Base-by-base conservation (phyloP, 2,888 invertebrate genomes). In the Embidobia sp. region DNA sequence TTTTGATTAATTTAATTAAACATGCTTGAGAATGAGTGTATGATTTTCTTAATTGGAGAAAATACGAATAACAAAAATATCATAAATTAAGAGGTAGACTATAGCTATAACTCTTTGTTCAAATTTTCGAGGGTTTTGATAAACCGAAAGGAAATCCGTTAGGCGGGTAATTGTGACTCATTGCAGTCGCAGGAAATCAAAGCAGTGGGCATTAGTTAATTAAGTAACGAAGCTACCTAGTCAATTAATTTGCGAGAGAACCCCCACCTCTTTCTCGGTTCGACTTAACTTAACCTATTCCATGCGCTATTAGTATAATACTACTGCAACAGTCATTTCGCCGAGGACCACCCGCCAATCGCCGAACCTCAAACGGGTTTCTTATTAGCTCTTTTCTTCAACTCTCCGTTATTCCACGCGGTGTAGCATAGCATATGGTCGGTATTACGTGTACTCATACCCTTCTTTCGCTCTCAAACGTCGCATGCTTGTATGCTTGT, bases 121-220 rank as follows among this genome's bases (percentile, higher is more conserved):
- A 44, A 42, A 31, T 44, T 40, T 44, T 31, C 5, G 44, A 11
- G 19, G 44, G 22, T 46, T 35, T 46, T 46, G 26, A 44, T 57
- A 35, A 69, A 44, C 57, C 66, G 48, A 61, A 67, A 72, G 51
- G 37, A 63, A 61, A 49, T 16, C 40, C 22, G 79, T 82, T 77
- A 80, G 81, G 81, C 40, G 57, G 83, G 83, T 85, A 85, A 87
- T 85, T 83, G 83, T 83, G 82, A 82, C 84, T 87, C 87, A 85
- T 86, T 86, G 29, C 86, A 82, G 80, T 81, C n/a, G n/a, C n/a
- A n/a, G n/a, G n/a, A n/a, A n/a, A n/a, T n/a, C n/a, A n/a, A n/a
- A n/a, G n/a, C n/a, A n/a, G n/a, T n/a, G 72, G 64, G 82, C 83
- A 86, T 86, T 85, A 86, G 84, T 85, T 86, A 86, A 86, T 87